Conservation (phyloP, 2,113 vertebrate species). For the Casuarius casuarius region DNA sequence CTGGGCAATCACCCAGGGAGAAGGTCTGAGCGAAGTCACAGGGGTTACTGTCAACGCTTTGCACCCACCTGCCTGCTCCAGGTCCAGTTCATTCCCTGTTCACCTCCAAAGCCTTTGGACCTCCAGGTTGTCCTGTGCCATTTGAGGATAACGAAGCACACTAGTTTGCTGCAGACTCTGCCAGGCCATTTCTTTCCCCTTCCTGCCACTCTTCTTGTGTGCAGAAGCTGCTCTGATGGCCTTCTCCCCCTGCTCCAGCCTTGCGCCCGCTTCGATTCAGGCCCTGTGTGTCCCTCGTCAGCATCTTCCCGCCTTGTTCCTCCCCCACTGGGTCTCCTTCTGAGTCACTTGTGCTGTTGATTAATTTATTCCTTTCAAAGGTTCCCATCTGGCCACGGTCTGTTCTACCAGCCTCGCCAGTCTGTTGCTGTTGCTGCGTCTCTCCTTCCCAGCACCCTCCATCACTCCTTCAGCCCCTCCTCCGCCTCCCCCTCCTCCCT, state of each 20-base stretch:
- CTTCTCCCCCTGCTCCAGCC: background rate
- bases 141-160: background rate
- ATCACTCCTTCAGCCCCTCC: background rate
- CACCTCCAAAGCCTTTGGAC: background rate
- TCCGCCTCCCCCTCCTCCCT: background rate
- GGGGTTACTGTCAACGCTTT: too few species aligned
- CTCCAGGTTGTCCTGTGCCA: background rate
- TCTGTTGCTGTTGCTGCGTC: background rate
- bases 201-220: too few species aligned
- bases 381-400: background rate
- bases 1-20: too few species aligned
- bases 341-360: too few species aligned
- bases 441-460: background rate
- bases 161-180: too few species aligned
- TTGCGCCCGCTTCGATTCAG: too few species aligned
- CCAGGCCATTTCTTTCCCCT: too few species aligned
- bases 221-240: background rate
- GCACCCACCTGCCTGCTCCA: too few species aligned
- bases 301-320: background rate
- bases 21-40: too few species aligned
- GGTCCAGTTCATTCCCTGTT: too few species aligned
- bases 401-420: background rate
- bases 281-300: background rate
- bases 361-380: background rate
- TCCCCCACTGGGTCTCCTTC: background rate